Base-by-base conservation (phyloP, 2,888 invertebrate species). In the Capitulum mitella region DNA sequence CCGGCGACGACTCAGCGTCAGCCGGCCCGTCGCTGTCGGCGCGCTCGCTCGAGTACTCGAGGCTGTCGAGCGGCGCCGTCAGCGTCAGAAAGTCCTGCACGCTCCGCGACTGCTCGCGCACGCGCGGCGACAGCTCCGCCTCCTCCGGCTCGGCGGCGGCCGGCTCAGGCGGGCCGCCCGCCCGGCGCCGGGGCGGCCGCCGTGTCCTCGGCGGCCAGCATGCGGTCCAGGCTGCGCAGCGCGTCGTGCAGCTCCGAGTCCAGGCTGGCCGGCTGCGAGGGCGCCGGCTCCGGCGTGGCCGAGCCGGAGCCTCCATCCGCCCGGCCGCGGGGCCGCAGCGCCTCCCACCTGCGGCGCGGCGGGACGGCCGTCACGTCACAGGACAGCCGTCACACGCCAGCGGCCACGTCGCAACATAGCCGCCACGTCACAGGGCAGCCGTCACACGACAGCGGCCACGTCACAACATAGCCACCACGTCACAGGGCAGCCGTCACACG, bases 71-170 rank as follows among this genome's bases (percentile, higher is more conserved):
- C 34, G 91, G 90, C 82, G 90, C 90, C 26, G 90, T 91, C 70
- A 91, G 85, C 54, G 90, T 87, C 90, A 91, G 90, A 43, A 91
- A 85, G 85, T 91, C 90, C 16, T 90, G 89, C 0, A 90, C 90
- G 77, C 90, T 90, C 83, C 89, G 89, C 0, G 90, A 90, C 84
- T 91, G 91, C 82, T 90, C 88, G 81, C 89, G 88, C 0, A 90
- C 90, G 84, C 90, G 90, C 83, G 90, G 90, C 0, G 89, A 88
- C 79, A 86, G 85, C 75, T 87, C 89, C 0, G 89, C 89, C 43
- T 88, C 85, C 84, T 90, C 90, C 3, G 22, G 37, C 22, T 32
- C 32, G 19, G 16, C 70, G 37, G 6, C 70, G 34, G 14, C 14
- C 78, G 32, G 76, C 81, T 10, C 75, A 78, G 40, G 64, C 64